phyloP scores from a whole-genome alignment of 2,113 vertebrate genomes.

The Gopherus flavomarginatus region DNA sequence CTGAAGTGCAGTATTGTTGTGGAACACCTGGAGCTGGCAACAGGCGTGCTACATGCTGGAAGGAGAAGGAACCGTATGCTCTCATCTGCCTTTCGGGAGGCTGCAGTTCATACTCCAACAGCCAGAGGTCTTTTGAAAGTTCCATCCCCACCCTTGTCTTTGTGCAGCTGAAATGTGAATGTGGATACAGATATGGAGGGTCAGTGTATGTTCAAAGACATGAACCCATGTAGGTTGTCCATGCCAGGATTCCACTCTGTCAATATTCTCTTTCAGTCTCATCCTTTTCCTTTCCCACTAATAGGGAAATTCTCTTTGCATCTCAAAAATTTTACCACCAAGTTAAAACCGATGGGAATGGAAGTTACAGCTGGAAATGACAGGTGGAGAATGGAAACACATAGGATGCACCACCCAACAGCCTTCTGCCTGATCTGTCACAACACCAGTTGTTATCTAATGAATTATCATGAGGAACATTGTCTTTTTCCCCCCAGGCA shows the following conservation, averaged over 20 bases:
- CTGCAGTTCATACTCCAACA: not conserved
- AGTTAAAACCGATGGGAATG: not conserved
- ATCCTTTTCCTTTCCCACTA: not conserved
- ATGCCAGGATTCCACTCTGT: not conserved
- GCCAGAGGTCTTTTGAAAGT: not conserved
- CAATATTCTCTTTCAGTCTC: not conserved
- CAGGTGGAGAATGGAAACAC: not conserved
- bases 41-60: not conserved
- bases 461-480: not conserved
- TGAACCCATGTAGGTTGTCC: not conserved
- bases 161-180: not conserved
- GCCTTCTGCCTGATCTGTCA: not conserved
- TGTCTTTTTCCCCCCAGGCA: not conserved
- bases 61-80: not conserved
- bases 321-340: not conserved
- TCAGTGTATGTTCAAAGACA: not conserved
- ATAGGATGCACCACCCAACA: not conserved
- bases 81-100: not conserved
- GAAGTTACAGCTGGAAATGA: not conserved
- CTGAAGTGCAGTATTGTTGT: slow-evolving; percentile 33
- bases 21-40: slow-evolving; percentile 65
- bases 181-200: not conserved
- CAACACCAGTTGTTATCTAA: not conserved
- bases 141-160: not conserved
- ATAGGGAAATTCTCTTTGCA: not conserved